Conservation (phyloP, 2,113 vertebrate species). For the Tachysurus vachellii region DNA sequence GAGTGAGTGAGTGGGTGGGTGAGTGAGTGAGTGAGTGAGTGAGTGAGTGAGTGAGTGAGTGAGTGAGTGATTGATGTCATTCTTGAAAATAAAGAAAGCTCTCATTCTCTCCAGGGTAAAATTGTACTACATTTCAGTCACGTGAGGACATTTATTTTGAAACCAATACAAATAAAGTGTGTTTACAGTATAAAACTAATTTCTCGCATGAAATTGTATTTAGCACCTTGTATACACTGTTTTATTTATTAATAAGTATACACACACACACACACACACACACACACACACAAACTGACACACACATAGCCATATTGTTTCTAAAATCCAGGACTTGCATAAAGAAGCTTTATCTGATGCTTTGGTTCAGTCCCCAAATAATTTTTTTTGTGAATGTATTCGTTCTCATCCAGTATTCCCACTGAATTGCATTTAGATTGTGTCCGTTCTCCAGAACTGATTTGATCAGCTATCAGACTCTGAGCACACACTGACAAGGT, state of each 20-base stretch:
- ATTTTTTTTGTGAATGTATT: conserved; percentile 14
- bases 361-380: not conserved
- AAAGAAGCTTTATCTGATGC: not conserved
- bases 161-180: not conserved
- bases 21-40: too few relatives aligned
- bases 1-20: too few relatives aligned
- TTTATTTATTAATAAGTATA: too few relatives aligned
- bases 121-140: not conserved
- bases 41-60: too few relatives aligned
- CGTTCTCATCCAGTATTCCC: not conserved
- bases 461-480: conserved; percentile 41
- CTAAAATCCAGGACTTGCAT: not conserved
- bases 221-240: too few relatives aligned
- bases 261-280: not conserved
- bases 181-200: too few relatives aligned
- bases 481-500: conserved; percentile 14
- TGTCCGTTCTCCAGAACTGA: conserved; percentile 25
- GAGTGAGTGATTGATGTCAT: too few relatives aligned
- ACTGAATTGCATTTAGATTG: conserved; percentile 33
- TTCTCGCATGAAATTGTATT: too few relatives aligned
- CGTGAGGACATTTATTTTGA: not conserved
- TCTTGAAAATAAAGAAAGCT: not conserved
- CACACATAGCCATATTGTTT: not conserved
- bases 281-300: not conserved
- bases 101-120: not conserved